Conservation (phyloP, 2,888 invertebrate genomes). For the Ennomos erosarius region DNA sequence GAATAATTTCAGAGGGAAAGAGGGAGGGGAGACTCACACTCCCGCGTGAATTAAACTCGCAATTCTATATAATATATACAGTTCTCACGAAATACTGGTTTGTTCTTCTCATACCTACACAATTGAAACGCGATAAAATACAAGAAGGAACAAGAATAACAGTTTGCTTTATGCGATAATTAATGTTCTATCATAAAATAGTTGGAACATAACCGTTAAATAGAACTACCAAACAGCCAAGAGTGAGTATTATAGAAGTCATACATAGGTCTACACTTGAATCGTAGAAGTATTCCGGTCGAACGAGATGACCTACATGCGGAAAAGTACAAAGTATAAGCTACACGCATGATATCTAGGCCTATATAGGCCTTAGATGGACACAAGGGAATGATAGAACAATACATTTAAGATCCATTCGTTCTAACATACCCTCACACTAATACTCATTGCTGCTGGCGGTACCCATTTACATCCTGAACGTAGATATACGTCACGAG, state of each 20-base stretch:
- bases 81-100: constrained; percentile 34
- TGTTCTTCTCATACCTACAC: constrained; percentile 37
- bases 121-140: constrained; percentile 36
- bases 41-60: constrained; percentile 43
- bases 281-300: constrained; percentile 15
- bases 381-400: no score
- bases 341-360: neutral
- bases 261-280: constrained; percentile 19
- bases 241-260: constrained; percentile 11
- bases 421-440: no score
- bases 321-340: constrained; percentile 2
- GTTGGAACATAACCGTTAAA: constrained; percentile 6
- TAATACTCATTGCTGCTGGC: no score
- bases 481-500: no score
- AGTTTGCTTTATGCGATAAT: neutral
- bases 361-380: neutral
- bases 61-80: no score
- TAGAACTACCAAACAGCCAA: constrained; percentile 3
- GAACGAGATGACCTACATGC: constrained; percentile 22
- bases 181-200: constrained; percentile 13
- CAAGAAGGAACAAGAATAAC: constrained; percentile 17
- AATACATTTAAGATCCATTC: no score
- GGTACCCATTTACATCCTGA: no score
- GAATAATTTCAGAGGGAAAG: constrained; percentile 51
- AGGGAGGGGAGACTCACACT: constrained; percentile 22